phyloP scores from a whole-genome alignment of 1,140 invertebrate genomes.

The Drosophila lini region DNA sequence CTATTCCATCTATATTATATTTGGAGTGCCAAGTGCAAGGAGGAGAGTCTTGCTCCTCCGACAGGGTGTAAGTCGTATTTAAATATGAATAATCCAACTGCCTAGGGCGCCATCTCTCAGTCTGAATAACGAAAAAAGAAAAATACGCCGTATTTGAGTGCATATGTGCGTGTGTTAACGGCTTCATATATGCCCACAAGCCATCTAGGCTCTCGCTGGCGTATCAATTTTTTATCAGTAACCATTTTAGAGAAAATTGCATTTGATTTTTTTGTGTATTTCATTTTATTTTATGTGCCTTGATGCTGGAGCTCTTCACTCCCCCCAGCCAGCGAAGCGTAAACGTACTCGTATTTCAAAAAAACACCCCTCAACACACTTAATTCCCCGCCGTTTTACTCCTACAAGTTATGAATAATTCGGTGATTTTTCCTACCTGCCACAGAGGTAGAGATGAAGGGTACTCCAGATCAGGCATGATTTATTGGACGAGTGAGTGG shows the following conservation, averaged over 20 bases:
- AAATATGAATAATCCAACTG: slow-evolving; percentile 76
- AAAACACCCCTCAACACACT: slow-evolving; percentile 16
- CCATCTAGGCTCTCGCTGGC: slow-evolving; percentile 20
- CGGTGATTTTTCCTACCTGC: slow-evolving; percentile 22
- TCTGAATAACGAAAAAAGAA: slow-evolving; percentile 5
- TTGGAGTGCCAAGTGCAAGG: slow-evolving; percentile 16
- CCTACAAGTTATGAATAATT: slow-evolving; percentile 46
- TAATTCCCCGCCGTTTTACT: slow-evolving; percentile 36
- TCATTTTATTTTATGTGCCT: slow-evolving; percentile 22
- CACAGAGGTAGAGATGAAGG: slow-evolving; percentile 9
- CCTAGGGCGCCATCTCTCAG: slow-evolving; percentile 27
- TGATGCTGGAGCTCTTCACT: background rate
- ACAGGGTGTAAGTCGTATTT: slow-evolving; percentile 48
- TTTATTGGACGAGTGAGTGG: slow-evolving; percentile 8
- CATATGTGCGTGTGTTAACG: slow-evolving; percentile 19
- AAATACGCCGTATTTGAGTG: slow-evolving; percentile 27
- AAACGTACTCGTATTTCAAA: slow-evolving; percentile 13
- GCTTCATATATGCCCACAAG: slow-evolving; percentile 11
- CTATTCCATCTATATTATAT: slow-evolving; percentile 51
- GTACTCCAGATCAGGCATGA: background rate
- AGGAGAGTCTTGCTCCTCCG: slow-evolving; percentile 20
- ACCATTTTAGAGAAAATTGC: slow-evolving; percentile 78
- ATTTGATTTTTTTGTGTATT: slow-evolving; percentile 65
- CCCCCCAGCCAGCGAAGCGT: slow-evolving; percentile 4
- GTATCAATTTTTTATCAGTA: slow-evolving; percentile 81